Evolutionary conservation across 1,140 invertebrate genomes (phyloP), one percentile per base, ranked within the genome.

Genomic region (Megalopta genalis): DNA sequence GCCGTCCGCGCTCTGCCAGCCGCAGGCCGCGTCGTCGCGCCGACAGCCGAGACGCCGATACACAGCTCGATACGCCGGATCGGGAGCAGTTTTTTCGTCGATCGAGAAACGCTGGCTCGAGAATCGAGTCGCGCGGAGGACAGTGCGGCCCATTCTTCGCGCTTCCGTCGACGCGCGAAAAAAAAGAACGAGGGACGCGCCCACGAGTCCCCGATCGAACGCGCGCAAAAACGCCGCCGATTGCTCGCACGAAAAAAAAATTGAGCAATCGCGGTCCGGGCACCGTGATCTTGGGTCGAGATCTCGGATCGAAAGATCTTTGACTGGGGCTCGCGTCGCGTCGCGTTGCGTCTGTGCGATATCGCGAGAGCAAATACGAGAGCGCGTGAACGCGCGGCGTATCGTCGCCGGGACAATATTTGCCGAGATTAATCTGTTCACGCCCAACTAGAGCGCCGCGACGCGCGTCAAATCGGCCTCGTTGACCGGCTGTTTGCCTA

Each of bases 331-430:
- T 9, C 16, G 6, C 7, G 0, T 39, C 32, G 4, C 62, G 7
- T 10, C 42, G 42, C 10, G 9, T 46, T 46, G 12, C 42, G 42
- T 46, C 68, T 9, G 9, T 4, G 46, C 25, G 74, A 46, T 77
- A 69, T 62, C 65, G 1, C 16, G 14, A 32, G 10, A 16, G 37
- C 49, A 67, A 59, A 67, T 52, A 42, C 32, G 57, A 8, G 32
- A 54, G 52, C 12, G 27, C n/a, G 42, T 65, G 25, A 23, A 59
- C 74, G 25, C 27, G 37, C 0, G n/a, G 16, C 42, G 39, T 70
- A 57, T 70, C 59, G 27, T 77, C 52, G 70, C 75, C 39, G 27
- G 49, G 18, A 71, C 42, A 77, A 77, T 77, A 77, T 77, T 77
- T 77, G 75, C 2, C 16, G 5, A 70, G 75, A 71, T n/a, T 77